Evolutionary conservation across 2,113 vertebrate genomes (phyloP), one percentile per base, ranked within the genome.

Genomic region (Scatophagus argus): DNA sequence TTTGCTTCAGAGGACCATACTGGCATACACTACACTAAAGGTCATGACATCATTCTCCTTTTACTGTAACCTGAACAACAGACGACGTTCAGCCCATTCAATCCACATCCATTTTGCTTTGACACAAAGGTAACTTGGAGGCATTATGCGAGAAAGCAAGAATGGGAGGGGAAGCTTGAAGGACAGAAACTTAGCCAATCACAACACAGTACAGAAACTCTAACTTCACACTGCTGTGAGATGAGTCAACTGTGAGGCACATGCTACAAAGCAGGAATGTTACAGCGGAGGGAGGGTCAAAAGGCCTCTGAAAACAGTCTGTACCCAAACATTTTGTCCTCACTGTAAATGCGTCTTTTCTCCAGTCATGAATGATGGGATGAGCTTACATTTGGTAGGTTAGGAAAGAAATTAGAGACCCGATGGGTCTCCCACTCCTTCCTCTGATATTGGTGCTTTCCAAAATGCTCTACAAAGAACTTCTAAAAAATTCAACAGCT

Each of bases 191-290:
- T 61, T 62, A 85, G 87, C 75, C 78, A 76, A 78, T 92, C 83
- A 71, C 87, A 81, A 66, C 55, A 71, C 69, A 80, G 82, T 87
- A 82, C 56, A 90, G 84, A 91, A 90, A 74, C 83, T 85, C 46
- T 89, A 87, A 90, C 51, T 87, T 93, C 91, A 88, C 92, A 90
- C 83, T 82, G 55, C 6, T 58, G 52, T 88, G 87, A 60, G 90
- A 94, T 95, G 93, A 94, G 89, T 94, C 93, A 95, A 90, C 84
- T 82, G 61, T 79, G 77, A 91, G 81, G 79, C 79, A 70, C 82
- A 89, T 86, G 71, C 87, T 60, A 82, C 67, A 82, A 73, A 81
- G 78, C 46, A 75, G 74, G 84, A 92, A 90, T 88, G 90, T 93
- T 88, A 88, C n/a, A 65, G 17, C 14, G 78, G 58, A 71, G 56